A percentile compares a stretch with the other conserved stretches of the same genome.
Evolutionary conservation across 2,113 vertebrate species (phyloP).

Genomic region (Mus pahari): DNA sequence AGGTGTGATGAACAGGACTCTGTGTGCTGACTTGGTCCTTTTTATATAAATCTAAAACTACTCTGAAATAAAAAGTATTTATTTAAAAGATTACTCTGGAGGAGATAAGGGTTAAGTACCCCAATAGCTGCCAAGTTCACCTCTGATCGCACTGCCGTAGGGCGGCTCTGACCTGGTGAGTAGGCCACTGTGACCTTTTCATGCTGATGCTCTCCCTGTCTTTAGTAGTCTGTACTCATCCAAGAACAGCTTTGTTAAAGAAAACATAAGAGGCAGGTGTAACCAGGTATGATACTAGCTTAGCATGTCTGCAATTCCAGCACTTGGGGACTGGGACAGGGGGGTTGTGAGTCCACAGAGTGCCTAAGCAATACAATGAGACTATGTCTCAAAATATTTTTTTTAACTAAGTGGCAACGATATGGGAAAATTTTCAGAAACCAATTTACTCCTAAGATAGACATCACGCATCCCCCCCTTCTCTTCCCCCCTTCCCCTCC

Average conservation of each 20-base stretch:
- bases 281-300: not conserved
- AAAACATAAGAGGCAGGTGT: not conserved
- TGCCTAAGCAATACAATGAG: not conserved
- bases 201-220: not conserved
- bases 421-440: slow-evolving; percentile 15
- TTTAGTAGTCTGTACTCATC: not conserved
- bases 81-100: slow-evolving; percentile 13
- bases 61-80: not conserved
- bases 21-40: not conserved
- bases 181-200: not conserved
- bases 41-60: slow-evolving; percentile 23
- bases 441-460: not conserved
- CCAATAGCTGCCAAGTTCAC: not conserved
- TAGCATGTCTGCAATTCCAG: not conserved
- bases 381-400: not conserved
- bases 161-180: not conserved
- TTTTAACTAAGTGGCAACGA: not conserved
- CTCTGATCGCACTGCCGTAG: not conserved
- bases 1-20: not conserved
- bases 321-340: not conserved
- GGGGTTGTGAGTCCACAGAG: not conserved
- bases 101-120: not conserved
- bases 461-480: too few relatives aligned
- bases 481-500: not conserved
- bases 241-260: not conserved